These are phyloP conservation scores for Copidosoma aretas DNA, from an alignment of 2,888 invertebrate genomes.

Conservation along the genomic window DNA sequence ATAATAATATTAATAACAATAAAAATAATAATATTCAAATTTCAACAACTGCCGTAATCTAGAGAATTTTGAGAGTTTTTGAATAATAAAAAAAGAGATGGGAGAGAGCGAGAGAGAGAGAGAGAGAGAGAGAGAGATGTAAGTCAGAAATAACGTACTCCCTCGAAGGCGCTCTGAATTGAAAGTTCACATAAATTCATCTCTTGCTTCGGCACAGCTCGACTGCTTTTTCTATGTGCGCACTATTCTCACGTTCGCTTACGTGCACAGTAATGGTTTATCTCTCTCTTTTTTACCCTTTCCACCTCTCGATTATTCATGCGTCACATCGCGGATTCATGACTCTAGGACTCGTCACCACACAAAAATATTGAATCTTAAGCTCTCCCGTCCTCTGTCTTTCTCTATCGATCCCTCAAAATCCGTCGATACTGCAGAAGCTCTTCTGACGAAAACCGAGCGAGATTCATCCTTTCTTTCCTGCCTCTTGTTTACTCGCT, in stretches of 20 bases:
- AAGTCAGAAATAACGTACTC: neutral
- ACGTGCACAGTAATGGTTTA: neutral
- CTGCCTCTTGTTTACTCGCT: too few relatives aligned
- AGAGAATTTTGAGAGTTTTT: too few relatives aligned
- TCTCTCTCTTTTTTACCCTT: neutral
- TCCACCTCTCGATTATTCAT: constrained; percentile 36
- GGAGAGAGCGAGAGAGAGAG: neutral
- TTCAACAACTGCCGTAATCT: constrained; percentile 48
- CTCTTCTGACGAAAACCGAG: too few relatives aligned
- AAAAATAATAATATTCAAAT: too few relatives aligned
- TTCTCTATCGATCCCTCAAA: too few relatives aligned
- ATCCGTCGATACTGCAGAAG: too few relatives aligned
- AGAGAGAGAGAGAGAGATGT: constrained; percentile 15
- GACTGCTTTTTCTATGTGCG: neutral
- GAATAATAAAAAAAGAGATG: neutral
- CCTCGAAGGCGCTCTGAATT: constrained; percentile 7
- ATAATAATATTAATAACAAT: too few relatives aligned
- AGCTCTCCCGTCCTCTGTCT: neutral
- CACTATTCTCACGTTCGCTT: neutral
- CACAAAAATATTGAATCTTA: constrained; percentile 35
- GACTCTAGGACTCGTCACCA: constrained; percentile 22
- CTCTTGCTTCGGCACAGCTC: neutral
- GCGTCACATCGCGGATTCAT: constrained; percentile 38
- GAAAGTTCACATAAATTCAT: constrained; percentile 33
- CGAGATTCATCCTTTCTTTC: too few relatives aligned